Base-by-base conservation (phyloP, 2,888 invertebrate genomes). In the Chloromyia formosa region DNA sequence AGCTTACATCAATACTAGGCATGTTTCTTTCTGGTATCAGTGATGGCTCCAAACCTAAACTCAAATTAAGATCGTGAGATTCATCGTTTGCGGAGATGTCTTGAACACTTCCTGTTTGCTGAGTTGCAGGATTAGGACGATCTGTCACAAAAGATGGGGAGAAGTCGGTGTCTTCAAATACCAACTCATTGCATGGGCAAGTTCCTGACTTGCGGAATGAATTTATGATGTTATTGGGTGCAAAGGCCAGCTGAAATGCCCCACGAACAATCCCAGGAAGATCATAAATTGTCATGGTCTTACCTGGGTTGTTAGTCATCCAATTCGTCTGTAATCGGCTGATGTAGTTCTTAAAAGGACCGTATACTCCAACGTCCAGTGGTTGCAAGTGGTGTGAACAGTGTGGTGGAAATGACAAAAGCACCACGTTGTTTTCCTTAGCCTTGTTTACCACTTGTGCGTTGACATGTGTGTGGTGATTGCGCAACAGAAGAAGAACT, bases 321-420 rank as follows among this genome's bases (percentile, higher is more conserved):
- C 64, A 74, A 62, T 27, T 54, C 20, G 54, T 56, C 64, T 62
- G 16, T 64, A 22, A 75, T 14, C 1, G 69, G 20, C 76, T 76
- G n/a, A 45, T 53, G 22, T 75, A 76, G 49, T 75, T 78, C 76
- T 79, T 79, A 1, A 79, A 66, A 16, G 79, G 79, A 53, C 78
- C 76, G 77, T 77, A 79, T 3, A 78, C 78, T 16, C 73, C 74
- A 18, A 77, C 23, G 68, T 79, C 78, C 14, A 79, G 53, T 0
- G 78, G 78, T 42, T 79, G 79, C 71, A 77, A 76, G 1, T 66
- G 60, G 27, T 76, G 76, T 14, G 62, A 42, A 35, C 61, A 75
- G 40, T 77, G 74, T 45, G 73, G 73, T 20, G 74, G 73, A 49
- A 75, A 77, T 61, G 76, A 69, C 45, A 73, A 23, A 12, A 74